phyloP scores from a whole-genome alignment of 2,888 invertebrate genomes.

The Pediacus dermestoides region DNA sequence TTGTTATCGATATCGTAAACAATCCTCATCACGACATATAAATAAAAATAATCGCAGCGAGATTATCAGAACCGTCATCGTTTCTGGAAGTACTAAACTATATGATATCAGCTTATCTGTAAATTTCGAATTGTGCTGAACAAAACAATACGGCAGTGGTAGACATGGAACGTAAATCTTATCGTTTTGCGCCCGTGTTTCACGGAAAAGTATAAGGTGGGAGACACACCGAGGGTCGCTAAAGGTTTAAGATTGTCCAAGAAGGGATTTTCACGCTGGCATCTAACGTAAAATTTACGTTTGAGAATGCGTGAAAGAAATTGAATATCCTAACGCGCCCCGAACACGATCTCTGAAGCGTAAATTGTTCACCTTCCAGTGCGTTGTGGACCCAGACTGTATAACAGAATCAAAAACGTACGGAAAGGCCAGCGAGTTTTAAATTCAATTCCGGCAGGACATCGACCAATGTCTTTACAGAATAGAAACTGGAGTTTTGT shows the following conservation, averaged over 20 bases:
- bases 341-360: constrained; percentile 30
- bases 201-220: constrained; percentile 18
- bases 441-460: too few species aligned
- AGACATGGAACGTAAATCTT: constrained; percentile 18
- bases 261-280: constrained; percentile 26
- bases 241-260: constrained; percentile 26
- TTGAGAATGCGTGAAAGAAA: constrained; percentile 39
- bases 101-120: constrained; percentile 17
- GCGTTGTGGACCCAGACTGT: too few species aligned
- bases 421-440: too few species aligned
- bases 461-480: too few species aligned
- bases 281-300: constrained; percentile 36
- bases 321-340: constrained; percentile 36
- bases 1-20: too few species aligned
- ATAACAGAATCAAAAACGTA: too few species aligned
- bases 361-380: constrained; percentile 32
- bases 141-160: constrained; percentile 15
- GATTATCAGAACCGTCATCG: too few species aligned
- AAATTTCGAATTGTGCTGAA: constrained; percentile 19
- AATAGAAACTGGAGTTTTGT: too few species aligned
- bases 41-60: too few species aligned
- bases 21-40: too few species aligned
- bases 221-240: too few species aligned
- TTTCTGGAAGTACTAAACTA: constrained; percentile 12
- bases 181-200: constrained; percentile 16